Evolutionary conservation across 2,888 invertebrate species (phyloP).

Genomic region (Monochamus alternatus): DNA sequence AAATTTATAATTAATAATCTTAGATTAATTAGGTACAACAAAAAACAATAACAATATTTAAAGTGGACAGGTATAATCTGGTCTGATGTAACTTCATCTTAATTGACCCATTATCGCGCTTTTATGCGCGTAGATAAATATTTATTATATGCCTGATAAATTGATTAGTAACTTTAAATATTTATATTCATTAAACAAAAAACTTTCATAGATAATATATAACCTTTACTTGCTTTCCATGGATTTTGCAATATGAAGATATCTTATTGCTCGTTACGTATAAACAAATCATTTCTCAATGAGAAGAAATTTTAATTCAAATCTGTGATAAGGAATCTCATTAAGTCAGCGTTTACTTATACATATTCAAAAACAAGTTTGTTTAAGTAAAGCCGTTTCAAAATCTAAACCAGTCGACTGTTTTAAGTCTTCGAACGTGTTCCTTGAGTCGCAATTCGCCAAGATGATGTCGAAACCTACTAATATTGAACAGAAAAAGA

Average conservation of each 20-base stretch:
- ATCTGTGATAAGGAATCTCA: conserved; percentile 13
- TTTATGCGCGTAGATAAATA: no score
- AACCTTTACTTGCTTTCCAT: not conserved
- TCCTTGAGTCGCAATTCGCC: not conserved
- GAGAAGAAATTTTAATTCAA: not conserved
- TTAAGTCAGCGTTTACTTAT: conserved; percentile 1
- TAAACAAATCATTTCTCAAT: not conserved
- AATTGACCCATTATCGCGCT: no score
- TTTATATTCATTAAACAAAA: no score
- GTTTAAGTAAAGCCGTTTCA: conserved; percentile 37
- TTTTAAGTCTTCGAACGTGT: conserved; percentile 18
- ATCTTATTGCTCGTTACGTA: not conserved
- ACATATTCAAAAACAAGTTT: conserved; percentile 41
- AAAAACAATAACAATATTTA: no score
- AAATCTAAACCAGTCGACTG: conserved; percentile 34
- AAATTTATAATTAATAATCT: no score
- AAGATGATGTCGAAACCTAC: conserved; percentile 53
- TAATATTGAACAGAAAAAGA: conserved; percentile 43
- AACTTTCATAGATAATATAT: not conserved
- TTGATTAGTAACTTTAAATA: no score
- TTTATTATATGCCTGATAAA: no score
- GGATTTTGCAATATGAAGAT: not conserved
- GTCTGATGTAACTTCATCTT: no score
- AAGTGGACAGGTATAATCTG: no score
- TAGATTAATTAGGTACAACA: no score